Evolutionary conservation across 2,888 invertebrate genomes (phyloP).

Genomic region (Hipparchia sbordonii): DNA sequence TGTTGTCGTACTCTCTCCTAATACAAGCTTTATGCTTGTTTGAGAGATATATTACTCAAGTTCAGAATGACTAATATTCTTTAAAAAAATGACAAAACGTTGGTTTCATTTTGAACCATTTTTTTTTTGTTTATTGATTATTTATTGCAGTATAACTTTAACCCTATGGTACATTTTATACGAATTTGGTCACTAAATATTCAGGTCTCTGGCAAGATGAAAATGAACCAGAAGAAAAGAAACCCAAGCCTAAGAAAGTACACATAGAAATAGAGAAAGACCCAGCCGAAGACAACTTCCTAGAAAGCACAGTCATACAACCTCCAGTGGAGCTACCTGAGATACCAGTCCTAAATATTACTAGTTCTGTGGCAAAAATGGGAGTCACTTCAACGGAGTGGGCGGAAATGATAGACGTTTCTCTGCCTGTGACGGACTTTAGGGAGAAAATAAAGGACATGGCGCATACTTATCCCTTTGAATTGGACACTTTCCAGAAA

Average conservation of each 20-base stretch:
- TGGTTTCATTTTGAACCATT: too few relatives aligned
- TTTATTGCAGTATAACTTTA: too few relatives aligned
- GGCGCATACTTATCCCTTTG: constrained; percentile 94
- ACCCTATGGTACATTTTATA: not conserved
- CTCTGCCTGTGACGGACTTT: constrained; percentile 91
- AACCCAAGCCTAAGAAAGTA: constrained; percentile 44
- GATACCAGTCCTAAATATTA: constrained; percentile 87
- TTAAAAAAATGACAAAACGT: too few relatives aligned
- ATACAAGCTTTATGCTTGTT: too few relatives aligned
- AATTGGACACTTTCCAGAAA: constrained; percentile 98
- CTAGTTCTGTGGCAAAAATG: constrained; percentile 70
- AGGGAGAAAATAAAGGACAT: constrained; percentile 90
- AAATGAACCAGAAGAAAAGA: constrained; percentile 53
- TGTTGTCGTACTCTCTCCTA: too few relatives aligned
- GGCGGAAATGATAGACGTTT: constrained; percentile 94
- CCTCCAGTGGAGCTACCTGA: constrained; percentile 70
- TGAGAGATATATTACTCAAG: too few relatives aligned
- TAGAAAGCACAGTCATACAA: constrained; percentile 65
- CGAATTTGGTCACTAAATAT: not conserved
- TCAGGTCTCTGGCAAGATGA: constrained; percentile 77
- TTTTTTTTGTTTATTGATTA: too few relatives aligned
- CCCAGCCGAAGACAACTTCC: constrained; percentile 64
- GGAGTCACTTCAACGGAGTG: constrained; percentile 87
- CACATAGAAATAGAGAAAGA: constrained; percentile 48
- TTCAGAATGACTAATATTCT: too few relatives aligned